phyloP scores from a whole-genome alignment of 2,113 vertebrate species.

The Pagrus major region DNA sequence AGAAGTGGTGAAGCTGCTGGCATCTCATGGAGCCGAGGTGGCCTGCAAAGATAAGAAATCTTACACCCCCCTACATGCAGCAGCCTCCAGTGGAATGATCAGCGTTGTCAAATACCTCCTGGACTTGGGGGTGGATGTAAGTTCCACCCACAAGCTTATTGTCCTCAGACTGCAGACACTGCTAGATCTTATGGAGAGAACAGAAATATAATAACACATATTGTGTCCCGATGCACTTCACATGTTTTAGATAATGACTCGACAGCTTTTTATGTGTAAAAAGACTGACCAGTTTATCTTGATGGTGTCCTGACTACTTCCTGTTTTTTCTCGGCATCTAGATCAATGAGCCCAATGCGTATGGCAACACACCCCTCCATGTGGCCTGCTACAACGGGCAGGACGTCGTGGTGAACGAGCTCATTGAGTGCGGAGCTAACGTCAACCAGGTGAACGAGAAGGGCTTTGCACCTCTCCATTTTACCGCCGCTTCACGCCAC shows the following conservation, averaged over 20 bases:
- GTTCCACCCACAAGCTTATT: conserved; percentile 62
- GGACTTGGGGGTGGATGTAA: conserved; percentile 96
- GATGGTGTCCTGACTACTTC: not conserved
- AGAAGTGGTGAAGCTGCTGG: conserved; percentile 96
- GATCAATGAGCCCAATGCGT: conserved; percentile 98
- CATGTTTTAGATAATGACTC: not conserved
- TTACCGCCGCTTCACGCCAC: conserved; percentile 96
- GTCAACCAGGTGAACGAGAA: conserved; percentile 98
- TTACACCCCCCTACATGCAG: conserved; percentile 95
- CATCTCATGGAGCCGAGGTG: conserved; percentile 95
- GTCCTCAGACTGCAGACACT: not conserved
- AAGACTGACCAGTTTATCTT: not conserved
- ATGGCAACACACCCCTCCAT: conserved; percentile 96
- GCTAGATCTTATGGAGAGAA: conserved; percentile 1
- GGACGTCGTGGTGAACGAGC: conserved; percentile 97
- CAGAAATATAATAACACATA: not conserved
- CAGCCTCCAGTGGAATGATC: conserved; percentile 98
- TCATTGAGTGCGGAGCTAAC: conserved; percentile 96
- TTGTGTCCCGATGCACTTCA: not conserved
- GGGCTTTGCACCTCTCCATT: conserved; percentile 96
- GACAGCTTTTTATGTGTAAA: not conserved
- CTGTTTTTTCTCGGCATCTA: conserved; percentile 58
- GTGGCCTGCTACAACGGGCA: conserved; percentile 99
- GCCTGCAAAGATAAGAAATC: conserved; percentile 98
- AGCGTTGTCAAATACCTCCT: conserved; percentile 97